Conservation (phyloP, 2,113 vertebrate species). For the Suricata suricatta region DNA sequence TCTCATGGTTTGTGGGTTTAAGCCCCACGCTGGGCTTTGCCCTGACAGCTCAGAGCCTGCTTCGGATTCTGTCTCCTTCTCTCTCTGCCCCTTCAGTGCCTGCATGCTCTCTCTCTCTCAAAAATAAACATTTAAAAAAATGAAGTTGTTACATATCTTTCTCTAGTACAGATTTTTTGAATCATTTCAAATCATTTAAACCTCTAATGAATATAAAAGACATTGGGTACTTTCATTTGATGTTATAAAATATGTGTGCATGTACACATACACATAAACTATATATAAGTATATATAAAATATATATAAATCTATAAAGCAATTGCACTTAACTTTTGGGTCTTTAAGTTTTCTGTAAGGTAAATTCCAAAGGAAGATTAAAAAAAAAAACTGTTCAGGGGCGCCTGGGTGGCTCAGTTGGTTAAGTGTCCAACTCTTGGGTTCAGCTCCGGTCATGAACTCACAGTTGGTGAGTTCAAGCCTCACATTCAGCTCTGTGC, state of each 20-base stretch:
- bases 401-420: neutral
- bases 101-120: too few relatives aligned
- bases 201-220: neutral
- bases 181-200: constrained; percentile 34
- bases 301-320: neutral
- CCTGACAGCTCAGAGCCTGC: too few relatives aligned
- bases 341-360: neutral
- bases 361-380: neutral
- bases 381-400: neutral
- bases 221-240: neutral
- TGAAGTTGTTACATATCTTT: neutral
- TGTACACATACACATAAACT: neutral
- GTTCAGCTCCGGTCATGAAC: neutral
- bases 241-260: neutral
- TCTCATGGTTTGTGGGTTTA: too few relatives aligned
- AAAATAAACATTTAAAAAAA: too few relatives aligned
- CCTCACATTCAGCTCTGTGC: neutral
- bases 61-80: too few relatives aligned
- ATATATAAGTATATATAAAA: neutral
- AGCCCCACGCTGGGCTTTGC: too few relatives aligned
- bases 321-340: neutral
- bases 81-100: too few relatives aligned
- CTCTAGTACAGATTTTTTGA: neutral
- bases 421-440: neutral
- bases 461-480: neutral